Evolutionary conservation across 2,113 vertebrate genomes (phyloP).

Genomic region (Chamaetylas fuelleborni): DNA sequence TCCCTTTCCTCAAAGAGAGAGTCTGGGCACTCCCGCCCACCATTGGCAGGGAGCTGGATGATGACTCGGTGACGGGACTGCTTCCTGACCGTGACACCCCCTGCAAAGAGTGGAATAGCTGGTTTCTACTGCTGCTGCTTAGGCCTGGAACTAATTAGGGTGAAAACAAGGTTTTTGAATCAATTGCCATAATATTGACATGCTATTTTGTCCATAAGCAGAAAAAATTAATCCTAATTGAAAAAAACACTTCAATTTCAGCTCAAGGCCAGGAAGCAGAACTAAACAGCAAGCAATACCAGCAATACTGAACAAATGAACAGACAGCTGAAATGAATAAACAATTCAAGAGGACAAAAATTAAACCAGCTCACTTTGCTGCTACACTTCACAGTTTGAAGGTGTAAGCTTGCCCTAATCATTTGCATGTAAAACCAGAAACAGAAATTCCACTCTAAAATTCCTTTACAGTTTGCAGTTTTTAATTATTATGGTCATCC

Average conservation of each 20-base stretch:
- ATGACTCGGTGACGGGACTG: constrained; percentile 86
- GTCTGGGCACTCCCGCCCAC: constrained; percentile 91
- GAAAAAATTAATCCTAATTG: not conserved
- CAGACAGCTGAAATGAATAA: not conserved
- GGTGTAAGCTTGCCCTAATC: not conserved
- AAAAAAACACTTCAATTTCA: not conserved
- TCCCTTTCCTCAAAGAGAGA: constrained; percentile 88
- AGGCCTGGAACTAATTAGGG: not conserved
- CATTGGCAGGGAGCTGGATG: constrained; percentile 87
- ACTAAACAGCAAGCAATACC: not conserved
- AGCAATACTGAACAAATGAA: not conserved
- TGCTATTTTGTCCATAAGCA: not conserved
- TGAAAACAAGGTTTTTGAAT: not conserved
- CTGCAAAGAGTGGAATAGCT: constrained; percentile 66
- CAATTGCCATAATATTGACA: not conserved
- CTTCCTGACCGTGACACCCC: constrained; percentile 72
- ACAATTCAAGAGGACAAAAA: not conserved
- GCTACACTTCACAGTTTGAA: not conserved
- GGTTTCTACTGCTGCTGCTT: not conserved
- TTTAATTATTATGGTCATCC: constrained; percentile 54
- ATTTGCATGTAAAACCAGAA: not conserved
- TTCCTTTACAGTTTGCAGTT: constrained; percentile 48
- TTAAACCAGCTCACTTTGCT: not conserved
- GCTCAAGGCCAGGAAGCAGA: not conserved
- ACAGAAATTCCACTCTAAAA: not conserved